Evolutionary conservation across 1,140 invertebrate genomes (phyloP).

Genomic region (Leptinotarsa defecta): DNA sequence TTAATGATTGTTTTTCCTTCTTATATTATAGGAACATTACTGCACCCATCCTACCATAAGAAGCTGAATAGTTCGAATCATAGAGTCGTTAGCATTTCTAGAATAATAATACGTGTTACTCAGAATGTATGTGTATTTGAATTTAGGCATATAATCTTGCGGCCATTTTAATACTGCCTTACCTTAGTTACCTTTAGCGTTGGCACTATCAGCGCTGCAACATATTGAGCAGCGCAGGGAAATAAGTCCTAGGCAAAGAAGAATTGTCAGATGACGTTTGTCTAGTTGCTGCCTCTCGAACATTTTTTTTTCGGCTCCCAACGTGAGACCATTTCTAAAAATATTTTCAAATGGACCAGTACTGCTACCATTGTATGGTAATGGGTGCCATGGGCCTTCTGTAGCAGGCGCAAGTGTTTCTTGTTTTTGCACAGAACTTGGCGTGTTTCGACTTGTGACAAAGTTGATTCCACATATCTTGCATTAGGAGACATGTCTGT

Average conservation of each 20-base stretch:
- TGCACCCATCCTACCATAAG: constrained; percentile 55
- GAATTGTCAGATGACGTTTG: no score
- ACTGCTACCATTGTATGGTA: no score
- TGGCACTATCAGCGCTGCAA: neutral
- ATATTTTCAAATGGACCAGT: no score
- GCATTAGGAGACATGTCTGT: no score
- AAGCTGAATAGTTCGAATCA: constrained; percentile 46
- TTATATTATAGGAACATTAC: constrained; percentile 50
- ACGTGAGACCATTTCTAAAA: no score
- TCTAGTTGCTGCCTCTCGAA: no score
- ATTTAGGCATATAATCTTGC: constrained; percentile 29
- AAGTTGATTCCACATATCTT: no score
- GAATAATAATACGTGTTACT: constrained; percentile 18
- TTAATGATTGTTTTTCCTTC: constrained; percentile 12
- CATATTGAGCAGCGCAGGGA: neutral
- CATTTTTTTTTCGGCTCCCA: no score
- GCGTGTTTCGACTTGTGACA: no score
- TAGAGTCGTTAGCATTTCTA: constrained; percentile 34
- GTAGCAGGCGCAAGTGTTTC: no score
- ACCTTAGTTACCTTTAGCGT: neutral
- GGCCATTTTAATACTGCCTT: constrained; percentile 26
- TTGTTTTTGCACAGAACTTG: no score
- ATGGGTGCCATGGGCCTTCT: no score
- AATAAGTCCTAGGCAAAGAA: neutral
- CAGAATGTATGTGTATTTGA: constrained; percentile 37